Conservation (phyloP, 2,888 invertebrate species). For the Hyalella azteca region DNA sequence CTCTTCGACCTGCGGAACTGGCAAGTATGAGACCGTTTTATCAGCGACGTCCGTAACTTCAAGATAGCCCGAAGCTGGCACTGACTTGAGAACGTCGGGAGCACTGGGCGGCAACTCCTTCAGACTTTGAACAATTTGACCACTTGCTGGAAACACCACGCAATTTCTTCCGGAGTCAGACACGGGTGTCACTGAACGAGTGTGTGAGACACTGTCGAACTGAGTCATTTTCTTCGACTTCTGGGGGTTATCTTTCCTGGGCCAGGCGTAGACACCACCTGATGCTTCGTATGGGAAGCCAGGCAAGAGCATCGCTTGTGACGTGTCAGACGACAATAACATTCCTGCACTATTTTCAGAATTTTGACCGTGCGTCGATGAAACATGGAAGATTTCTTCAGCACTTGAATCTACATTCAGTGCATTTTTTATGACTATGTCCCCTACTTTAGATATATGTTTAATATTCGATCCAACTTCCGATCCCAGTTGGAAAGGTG, state of each 20-base stretch:
- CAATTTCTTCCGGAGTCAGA: constrained; percentile 37
- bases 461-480: background rate
- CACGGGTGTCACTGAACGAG: background rate
- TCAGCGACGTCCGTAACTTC: constrained; percentile 67
- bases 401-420: background rate
- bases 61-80: constrained; percentile 63
- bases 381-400: background rate
- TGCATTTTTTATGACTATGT: background rate
- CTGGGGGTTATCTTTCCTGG: background rate
- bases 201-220: background rate
- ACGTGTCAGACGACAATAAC: background rate
- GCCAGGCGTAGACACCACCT: constrained; percentile 23
- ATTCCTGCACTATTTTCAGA: background rate
- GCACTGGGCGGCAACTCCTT: constrained; percentile 43
- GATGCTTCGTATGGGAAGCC: constrained; percentile 1
- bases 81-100: constrained; percentile 40
- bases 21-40: constrained; percentile 67
- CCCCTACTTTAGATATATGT: background rate
- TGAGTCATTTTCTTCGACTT: background rate
- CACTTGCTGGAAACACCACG: constrained; percentile 61
- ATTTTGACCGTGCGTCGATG: background rate
- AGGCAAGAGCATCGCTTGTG: background rate
- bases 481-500: background rate
- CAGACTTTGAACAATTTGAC: constrained; percentile 62
- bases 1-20: constrained; percentile 63